phyloP scores from a whole-genome alignment of 2,797 vertebrate genomes.

The Malacoctenus gilli region DNA sequence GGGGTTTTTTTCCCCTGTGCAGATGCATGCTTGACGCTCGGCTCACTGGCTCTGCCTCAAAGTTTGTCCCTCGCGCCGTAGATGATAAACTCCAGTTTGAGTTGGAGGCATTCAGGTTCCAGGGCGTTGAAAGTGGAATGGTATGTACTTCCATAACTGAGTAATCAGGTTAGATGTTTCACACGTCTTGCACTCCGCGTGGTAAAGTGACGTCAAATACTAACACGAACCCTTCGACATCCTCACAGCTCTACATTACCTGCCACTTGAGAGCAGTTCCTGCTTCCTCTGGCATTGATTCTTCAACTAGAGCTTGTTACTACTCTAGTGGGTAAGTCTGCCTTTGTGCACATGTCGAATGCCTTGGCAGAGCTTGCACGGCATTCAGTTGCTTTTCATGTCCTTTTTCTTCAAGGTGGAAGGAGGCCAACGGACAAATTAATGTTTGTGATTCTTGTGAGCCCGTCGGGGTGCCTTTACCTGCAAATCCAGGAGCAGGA shows the following conservation, averaged over 20 bases:
- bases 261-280: constrained; percentile 75
- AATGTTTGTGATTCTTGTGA: constrained; percentile 65
- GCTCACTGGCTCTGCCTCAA: constrained; percentile 66
- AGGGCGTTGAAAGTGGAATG: constrained; percentile 15
- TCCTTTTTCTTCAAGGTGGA: constrained; percentile 62
- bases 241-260: constrained; percentile 74
- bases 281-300: constrained; percentile 7
- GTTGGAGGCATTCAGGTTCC: constrained; percentile 78
- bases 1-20: background rate
- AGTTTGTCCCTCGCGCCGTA: constrained; percentile 52
- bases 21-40: constrained; percentile 75
- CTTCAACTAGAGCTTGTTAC: constrained; percentile 74
- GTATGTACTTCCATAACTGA: constrained; percentile 38
- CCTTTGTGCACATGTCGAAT: background rate
- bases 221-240: background rate
- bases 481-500: background rate
- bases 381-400: background rate
- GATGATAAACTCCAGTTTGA: constrained; percentile 66
- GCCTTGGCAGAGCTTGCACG: background rate
- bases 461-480: fast-evolving
- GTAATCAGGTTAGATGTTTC: background rate
- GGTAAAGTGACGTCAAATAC: background rate
- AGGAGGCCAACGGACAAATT: constrained; percentile 56
- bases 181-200: background rate
- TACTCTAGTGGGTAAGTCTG: constrained; percentile 60